These are phyloP conservation scores for Polypterus bichir DNA, from an alignment of 2,113 vertebrate genomes.

Conservation along the genomic window DNA sequence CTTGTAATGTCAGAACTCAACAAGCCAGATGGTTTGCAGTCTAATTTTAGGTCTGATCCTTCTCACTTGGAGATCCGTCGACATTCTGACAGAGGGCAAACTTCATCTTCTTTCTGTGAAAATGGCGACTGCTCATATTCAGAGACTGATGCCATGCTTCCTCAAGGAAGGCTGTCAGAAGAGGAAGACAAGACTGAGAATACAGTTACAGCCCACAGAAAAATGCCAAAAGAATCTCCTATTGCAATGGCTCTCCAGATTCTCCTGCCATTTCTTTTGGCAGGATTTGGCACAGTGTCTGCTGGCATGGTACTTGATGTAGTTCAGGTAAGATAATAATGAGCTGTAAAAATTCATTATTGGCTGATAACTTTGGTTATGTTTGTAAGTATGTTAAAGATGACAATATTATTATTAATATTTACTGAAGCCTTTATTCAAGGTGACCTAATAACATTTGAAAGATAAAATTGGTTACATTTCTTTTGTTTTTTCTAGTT, in stretches of 20 bases:
- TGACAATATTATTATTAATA: too few species aligned
- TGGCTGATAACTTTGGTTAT: too few species aligned
- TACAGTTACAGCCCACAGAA: conserved; percentile 13
- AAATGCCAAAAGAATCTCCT: conserved; percentile 74
- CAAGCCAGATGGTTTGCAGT: conserved; percentile 53
- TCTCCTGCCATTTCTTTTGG: conserved; percentile 78
- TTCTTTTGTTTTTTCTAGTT: too few species aligned
- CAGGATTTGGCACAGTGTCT: conserved; percentile 89
- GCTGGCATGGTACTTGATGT: conserved; percentile 94
- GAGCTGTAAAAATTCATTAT: too few species aligned
- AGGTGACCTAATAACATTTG: too few species aligned
- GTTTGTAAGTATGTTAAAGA: too few species aligned
- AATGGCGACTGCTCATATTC: conserved; percentile 46
- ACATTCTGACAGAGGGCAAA: conserved; percentile 57
- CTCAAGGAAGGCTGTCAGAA: conserved; percentile 35
- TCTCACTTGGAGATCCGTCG: conserved; percentile 58
- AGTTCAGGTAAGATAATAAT: conserved; percentile 73
- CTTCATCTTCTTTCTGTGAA: conserved; percentile 57
- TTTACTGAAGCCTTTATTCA: too few species aligned
- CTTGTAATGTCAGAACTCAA: conserved; percentile 66
- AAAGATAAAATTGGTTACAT: too few species aligned
- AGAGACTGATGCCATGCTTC: conserved; percentile 74
- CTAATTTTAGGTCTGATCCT: conserved; percentile 54
- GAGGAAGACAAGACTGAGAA: conserved; percentile 31
- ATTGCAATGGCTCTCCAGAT: conserved; percentile 85